Conservation (phyloP, 2,113 vertebrate genomes). For the Colistium nudipinnis region DNA sequence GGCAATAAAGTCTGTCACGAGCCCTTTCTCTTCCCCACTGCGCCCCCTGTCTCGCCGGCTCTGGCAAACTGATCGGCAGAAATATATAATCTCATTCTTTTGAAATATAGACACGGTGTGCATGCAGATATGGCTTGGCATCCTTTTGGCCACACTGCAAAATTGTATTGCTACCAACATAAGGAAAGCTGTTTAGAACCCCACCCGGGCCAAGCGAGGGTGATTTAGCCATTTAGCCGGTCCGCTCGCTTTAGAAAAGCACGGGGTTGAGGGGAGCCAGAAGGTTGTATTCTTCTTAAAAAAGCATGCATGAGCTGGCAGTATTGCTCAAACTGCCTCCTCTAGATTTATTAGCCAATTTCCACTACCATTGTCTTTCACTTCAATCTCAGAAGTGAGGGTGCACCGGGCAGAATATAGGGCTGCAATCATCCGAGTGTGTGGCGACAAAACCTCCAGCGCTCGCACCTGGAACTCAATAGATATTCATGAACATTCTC, state of each 20-base stretch:
- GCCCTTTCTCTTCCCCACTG: slow-evolving; percentile 1
- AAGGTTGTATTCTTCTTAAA: slow-evolving; percentile 78
- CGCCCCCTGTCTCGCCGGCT: slow-evolving; percentile 20
- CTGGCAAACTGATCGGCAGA: slow-evolving; percentile 26
- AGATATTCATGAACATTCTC: slow-evolving; percentile 99
- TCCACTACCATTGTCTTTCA: slow-evolving; percentile 99
- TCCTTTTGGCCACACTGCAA: slow-evolving; percentile 42
- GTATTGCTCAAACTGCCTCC: slow-evolving; percentile 83
- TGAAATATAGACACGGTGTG: slow-evolving; percentile 57
- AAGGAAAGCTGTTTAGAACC: slow-evolving; percentile 31
- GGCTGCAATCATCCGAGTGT: slow-evolving; percentile 90
- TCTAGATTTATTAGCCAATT: slow-evolving; percentile 99
- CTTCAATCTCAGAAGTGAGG: slow-evolving; percentile 95
- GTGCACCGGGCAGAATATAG: slow-evolving; percentile 92
- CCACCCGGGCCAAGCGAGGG: neutral
- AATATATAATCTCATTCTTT: slow-evolving; percentile 61
- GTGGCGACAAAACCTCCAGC: slow-evolving; percentile 85
- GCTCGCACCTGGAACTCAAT: slow-evolving; percentile 97
- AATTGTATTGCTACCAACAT: slow-evolving; percentile 27
- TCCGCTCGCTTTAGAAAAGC: slow-evolving; percentile 64
- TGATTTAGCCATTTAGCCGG: slow-evolving; percentile 52
- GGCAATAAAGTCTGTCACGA: slow-evolving; percentile 35
- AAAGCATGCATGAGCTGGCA: slow-evolving; percentile 85
- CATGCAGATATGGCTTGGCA: slow-evolving; percentile 21
- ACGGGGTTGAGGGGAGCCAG: slow-evolving; percentile 51